These are phyloP conservation scores for Trachemys scripta DNA, from an alignment of 2,113 vertebrate species.

Conservation along the genomic window DNA sequence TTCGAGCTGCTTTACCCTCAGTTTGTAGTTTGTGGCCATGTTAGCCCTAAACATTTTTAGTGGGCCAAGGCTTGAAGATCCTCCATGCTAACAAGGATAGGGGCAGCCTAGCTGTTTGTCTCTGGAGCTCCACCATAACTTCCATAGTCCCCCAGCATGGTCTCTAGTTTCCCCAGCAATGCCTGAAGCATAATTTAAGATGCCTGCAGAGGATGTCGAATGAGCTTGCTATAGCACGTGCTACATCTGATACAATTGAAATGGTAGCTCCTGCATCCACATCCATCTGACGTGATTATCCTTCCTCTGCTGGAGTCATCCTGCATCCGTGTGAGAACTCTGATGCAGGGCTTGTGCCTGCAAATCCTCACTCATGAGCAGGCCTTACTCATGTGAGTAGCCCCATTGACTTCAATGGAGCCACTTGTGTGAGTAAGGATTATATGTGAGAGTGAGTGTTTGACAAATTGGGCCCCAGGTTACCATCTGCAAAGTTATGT, in stretches of 20 bases:
- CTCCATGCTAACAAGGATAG: not conserved
- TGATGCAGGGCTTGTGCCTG: not conserved
- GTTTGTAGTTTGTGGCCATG: not conserved
- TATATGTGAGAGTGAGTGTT: not conserved
- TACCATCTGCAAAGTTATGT: not conserved
- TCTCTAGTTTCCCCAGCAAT: not conserved
- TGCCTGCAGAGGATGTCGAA: not conserved
- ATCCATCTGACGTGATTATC: not conserved
- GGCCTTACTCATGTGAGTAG: not conserved
- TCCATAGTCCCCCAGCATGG: not conserved
- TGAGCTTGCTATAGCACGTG: not conserved
- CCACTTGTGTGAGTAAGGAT: not conserved
- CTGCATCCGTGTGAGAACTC: not conserved
- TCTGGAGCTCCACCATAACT: not conserved
- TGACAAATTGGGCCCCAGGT: not conserved
- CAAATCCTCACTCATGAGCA: not conserved
- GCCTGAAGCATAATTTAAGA: not conserved
- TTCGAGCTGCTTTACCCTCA: not conserved
- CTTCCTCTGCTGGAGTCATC: not conserved
- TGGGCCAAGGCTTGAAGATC: not conserved
- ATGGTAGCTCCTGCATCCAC: not conserved
- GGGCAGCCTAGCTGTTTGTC: not conserved
- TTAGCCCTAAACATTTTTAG: not conserved
- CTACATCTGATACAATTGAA: not conserved
- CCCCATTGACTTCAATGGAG: not conserved